phyloP scores from a whole-genome alignment of 2,797 vertebrate genomes.

The Chaetodon trifasciatus region DNA sequence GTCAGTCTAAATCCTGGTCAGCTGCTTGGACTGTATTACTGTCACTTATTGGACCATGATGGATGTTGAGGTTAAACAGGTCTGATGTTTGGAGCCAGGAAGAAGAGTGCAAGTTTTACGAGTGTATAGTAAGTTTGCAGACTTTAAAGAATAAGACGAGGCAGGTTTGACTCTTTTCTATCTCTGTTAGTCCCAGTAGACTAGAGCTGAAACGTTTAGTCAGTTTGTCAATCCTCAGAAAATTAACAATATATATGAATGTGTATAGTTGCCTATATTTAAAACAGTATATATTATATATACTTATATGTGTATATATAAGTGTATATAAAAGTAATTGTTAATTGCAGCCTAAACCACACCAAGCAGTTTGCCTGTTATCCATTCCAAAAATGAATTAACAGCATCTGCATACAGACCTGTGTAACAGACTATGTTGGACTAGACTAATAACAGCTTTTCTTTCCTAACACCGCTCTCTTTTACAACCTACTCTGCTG shows the following conservation, averaged over 20 bases:
- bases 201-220: not conserved
- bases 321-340: not conserved
- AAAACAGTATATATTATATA: no score
- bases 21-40: constrained; percentile 23
- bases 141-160: not conserved
- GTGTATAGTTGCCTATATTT: no score
- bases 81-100: not conserved
- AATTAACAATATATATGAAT: not conserved
- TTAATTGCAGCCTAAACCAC: not conserved
- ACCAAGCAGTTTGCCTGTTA: not conserved
- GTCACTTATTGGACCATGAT: constrained; percentile 14
- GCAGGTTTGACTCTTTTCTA: not conserved
- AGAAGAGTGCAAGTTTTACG: not conserved
- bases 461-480: constrained; percentile 1
- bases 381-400: constrained; percentile 6
- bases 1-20: constrained; percentile 40
- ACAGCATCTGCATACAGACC: constrained; percentile 8
- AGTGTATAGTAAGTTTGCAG: not conserved
- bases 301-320: no score
- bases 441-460: constrained; percentile 13
- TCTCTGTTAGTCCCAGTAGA: not conserved
- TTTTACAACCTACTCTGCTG: not conserved
- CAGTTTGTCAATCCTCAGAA: not conserved
- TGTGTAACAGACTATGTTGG: constrained; percentile 1
- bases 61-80: constrained; percentile 19